These are phyloP conservation scores for Lerema accius DNA, from an alignment of 1,140 invertebrate species.

Conservation along the genomic window DNA sequence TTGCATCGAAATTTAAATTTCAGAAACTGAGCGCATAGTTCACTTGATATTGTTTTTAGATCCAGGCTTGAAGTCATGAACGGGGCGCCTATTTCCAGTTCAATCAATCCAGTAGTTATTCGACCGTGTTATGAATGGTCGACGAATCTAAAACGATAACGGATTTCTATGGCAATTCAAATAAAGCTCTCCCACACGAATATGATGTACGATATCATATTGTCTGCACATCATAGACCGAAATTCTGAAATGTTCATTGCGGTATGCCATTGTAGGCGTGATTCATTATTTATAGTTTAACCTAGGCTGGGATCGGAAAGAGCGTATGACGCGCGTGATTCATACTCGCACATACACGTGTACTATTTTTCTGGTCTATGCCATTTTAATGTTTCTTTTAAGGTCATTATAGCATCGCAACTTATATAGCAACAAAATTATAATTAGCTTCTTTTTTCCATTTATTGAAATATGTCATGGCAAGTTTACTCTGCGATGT, in stretches of 20 bases:
- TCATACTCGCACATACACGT: no score
- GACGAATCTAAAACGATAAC: not conserved
- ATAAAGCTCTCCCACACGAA: not conserved
- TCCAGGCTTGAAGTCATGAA: not conserved
- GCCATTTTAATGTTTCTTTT: no score
- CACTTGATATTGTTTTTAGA: not conserved
- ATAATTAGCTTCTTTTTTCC: no score
- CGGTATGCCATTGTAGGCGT: not conserved
- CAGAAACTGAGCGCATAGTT: not conserved
- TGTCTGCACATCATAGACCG: not conserved
- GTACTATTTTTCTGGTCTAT: no score
- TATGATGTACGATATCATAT: not conserved
- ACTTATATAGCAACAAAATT: no score
- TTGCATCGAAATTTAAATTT: not conserved
- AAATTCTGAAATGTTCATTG: conserved; percentile 1
- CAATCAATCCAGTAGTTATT: conserved; percentile 9
- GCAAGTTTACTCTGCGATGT: no score
- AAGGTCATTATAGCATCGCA: no score
- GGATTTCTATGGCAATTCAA: not conserved
- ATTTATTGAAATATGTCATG: no score
- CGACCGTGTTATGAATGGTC: not conserved
- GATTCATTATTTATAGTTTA: conserved; percentile 12
- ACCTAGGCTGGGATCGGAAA: not conserved
- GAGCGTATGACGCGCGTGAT: no score
- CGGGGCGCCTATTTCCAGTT: not conserved